These are phyloP conservation scores for Sebastes paucispinis DNA, from an alignment of 2,797 vertebrate species.

Conservation along the genomic window DNA sequence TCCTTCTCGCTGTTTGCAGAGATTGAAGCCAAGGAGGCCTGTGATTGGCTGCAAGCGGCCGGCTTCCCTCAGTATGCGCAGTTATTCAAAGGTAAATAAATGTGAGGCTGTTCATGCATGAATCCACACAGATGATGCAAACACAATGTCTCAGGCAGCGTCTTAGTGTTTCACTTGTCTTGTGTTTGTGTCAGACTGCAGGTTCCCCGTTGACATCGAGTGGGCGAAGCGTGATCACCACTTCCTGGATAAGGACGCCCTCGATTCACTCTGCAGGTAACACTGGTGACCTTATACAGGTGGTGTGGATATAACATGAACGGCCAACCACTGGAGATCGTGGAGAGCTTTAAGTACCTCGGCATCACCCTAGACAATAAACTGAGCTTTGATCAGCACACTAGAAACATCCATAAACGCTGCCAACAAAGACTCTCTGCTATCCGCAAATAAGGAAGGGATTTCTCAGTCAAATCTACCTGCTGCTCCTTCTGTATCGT, in stretches of 20 bases:
- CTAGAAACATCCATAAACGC: no score
- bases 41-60: constrained; percentile 89
- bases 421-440: no score
- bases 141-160: not conserved
- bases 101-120: constrained; percentile 15
- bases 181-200: constrained; percentile 78
- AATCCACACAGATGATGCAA: not conserved
- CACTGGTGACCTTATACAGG: not conserved
- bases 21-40: constrained; percentile 90
- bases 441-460: no score
- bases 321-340: no score
- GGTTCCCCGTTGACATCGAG: constrained; percentile 86
- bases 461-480: no score
- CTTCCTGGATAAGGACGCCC: constrained; percentile 88
- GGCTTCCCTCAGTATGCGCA: constrained; percentile 92
- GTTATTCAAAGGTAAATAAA: constrained; percentile 88
- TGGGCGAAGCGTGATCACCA: constrained; percentile 85
- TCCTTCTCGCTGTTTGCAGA: constrained; percentile 79
- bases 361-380: no score
- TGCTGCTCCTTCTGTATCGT: no score
- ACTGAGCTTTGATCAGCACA: no score
- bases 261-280: constrained; percentile 91
- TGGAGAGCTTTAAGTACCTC: no score
- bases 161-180: constrained; percentile 11
- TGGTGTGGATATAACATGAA: no score